Percentiles rank a stretch among this genome's conserved stretches.
Evolutionary conservation across 2,113 vertebrate species (phyloP).

Genomic region (Lasiurus borealis): DNA sequence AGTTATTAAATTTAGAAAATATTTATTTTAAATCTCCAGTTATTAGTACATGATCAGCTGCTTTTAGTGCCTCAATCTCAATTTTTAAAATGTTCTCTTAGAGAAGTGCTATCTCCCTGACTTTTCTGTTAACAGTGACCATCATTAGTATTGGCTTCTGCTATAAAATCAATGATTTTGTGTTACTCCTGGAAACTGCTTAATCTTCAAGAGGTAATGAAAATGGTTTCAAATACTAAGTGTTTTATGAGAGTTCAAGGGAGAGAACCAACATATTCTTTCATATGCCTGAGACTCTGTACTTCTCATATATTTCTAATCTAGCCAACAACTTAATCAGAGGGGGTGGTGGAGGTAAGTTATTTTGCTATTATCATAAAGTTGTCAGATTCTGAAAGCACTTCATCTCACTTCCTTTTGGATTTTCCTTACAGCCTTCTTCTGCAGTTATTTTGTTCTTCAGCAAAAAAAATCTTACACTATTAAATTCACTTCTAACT

Average conservation of each 20-base stretch:
- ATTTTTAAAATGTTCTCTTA: not conserved
- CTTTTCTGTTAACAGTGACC: constrained; percentile 20
- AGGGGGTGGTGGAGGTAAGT: not conserved
- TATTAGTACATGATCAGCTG: constrained; percentile 42
- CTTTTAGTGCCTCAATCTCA: constrained; percentile 49
- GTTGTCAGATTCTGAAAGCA: constrained; percentile 20
- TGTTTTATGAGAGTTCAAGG: constrained; percentile 37
- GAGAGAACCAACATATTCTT: not conserved
- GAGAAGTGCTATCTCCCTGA: not conserved
- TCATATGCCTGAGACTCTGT: not conserved
- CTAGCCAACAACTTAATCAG: not conserved
- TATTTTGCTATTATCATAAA: constrained; percentile 26
- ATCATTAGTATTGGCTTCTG: not conserved
- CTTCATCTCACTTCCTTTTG: not conserved
- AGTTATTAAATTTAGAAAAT: constrained; percentile 35
- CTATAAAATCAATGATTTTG: not conserved
- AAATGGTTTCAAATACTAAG: not conserved
- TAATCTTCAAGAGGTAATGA: not conserved
- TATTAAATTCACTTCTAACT: not conserved
- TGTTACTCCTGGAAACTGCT: not conserved
- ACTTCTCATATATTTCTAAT: not conserved
- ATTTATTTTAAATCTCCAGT: constrained; percentile 65
- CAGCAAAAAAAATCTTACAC: constrained; percentile 23
- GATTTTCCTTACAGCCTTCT: not conserved
- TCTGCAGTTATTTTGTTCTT: constrained; percentile 43